Conservation (phyloP, 2,888 invertebrate species). For the Drosophila ezoana region DNA sequence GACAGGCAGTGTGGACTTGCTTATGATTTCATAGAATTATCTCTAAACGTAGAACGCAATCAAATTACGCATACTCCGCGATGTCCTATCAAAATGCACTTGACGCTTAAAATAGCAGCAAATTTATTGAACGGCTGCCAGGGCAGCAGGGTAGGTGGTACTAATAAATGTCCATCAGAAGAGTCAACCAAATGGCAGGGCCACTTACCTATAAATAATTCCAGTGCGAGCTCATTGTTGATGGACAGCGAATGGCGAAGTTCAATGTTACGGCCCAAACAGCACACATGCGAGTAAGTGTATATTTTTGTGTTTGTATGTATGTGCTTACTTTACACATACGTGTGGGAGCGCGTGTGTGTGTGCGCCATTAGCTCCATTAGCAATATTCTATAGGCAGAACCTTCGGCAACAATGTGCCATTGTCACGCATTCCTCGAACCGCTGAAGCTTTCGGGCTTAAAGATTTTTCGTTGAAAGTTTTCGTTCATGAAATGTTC, state of each 20-base stretch:
- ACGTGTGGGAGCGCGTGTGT: conserved; percentile 9
- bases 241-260: conserved; percentile 64
- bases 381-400: conserved; percentile 18
- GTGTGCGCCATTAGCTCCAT: conserved; percentile 22
- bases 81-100: conserved; percentile 23
- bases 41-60: conserved; percentile 41
- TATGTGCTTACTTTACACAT: conserved; percentile 1
- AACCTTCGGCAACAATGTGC: conserved; percentile 42
- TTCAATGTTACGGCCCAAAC: conserved; percentile 59
- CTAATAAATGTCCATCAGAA: conserved; percentile 49
- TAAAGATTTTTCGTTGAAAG: conserved; percentile 36
- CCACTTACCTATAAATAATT: conserved; percentile 65
- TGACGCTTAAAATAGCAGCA: conserved; percentile 38
- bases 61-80: conserved; percentile 43
- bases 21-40: conserved; percentile 55
- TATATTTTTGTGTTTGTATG: neutral
- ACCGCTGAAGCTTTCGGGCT: conserved; percentile 18
- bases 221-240: conserved; percentile 45
- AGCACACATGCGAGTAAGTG: conserved; percentile 4
- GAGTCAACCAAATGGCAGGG: conserved; percentile 54
- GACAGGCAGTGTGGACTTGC: conserved; percentile 1
- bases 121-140: conserved; percentile 2
- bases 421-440: conserved; percentile 63
- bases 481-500: conserved; percentile 66
- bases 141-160: neutral